These are phyloP conservation scores for Neolamprologus sp. DNA, from an alignment of 2,113 vertebrate species.

Conservation along the genomic window DNA sequence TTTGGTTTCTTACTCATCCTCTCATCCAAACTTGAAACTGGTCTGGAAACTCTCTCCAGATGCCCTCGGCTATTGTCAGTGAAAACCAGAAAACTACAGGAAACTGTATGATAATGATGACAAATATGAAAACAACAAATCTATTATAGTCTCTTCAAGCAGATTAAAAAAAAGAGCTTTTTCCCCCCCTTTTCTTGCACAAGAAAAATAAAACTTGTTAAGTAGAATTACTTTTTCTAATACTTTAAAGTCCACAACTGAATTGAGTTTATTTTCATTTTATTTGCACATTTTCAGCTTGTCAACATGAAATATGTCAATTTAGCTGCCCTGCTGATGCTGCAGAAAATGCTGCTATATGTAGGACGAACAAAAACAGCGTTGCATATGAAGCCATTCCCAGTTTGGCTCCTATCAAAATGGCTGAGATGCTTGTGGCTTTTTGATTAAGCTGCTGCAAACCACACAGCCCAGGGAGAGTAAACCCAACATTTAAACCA, in stretches of 20 bases:
- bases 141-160: not conserved
- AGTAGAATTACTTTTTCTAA: not conserved
- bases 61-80: conserved; percentile 16
- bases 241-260: conserved; percentile 10
- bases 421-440: conserved; percentile 70
- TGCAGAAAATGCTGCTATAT: conserved; percentile 52
- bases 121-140: not conserved
- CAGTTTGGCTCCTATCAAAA: conserved; percentile 73
- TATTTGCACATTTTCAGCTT: conserved; percentile 46
- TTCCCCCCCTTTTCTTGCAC: not conserved
- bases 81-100: not conserved
- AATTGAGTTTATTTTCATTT: conserved; percentile 13
- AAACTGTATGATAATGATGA: not conserved
- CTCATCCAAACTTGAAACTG: not conserved
- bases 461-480: conserved; percentile 66
- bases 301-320: conserved; percentile 42
- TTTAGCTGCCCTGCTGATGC: conserved; percentile 38
- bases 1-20: conserved; percentile 35
- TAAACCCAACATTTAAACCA: conserved; percentile 70
- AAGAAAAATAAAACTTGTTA: not conserved
- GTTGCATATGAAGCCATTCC: conserved; percentile 36
- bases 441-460: conserved; percentile 68
- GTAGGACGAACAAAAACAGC: conserved; percentile 37
- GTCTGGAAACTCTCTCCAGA: conserved; percentile 50
- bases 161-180: not conserved